Base-by-base conservation (phyloP, 2,888 invertebrate genomes). In the Sesamia inferens region DNA sequence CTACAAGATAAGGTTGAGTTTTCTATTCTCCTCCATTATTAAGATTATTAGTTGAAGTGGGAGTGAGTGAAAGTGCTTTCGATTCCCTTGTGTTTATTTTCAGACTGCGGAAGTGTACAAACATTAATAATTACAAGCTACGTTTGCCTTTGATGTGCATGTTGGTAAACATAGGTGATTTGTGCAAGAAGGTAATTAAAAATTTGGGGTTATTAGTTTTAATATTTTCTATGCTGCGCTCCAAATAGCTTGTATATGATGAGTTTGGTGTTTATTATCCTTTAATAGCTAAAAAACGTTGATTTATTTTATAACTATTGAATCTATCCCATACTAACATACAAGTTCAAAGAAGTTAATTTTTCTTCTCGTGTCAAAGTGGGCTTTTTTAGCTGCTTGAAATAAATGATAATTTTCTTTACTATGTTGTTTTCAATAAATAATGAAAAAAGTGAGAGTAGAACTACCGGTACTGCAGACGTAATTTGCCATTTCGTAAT, bases 21-120 rank as follows among this genome's bases (percentile, higher is more conserved):
- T 88, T 51, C 48, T 67, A 51, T 48, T 44, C 0, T 66, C 51
- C 19, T 54, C 54, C 24, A 61, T 58, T 72, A 72, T 73, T 74
- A 79, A 67, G 78, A 79, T 85, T 78, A 85, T 83, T 81, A 80
- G 84, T 84, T 82, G 79, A 85, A 85, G 85, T 85, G 82, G 85
- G 80, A 76, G 84, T 85, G 76, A 89, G 90, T 89, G 90, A 90
- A 90, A 90, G 90, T 90, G 83, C 73, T 84, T 85, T 83, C 74
- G 63, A 78, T 85, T 86, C 85, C 88, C 85, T 86, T 83, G 89
- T 85, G 80, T 85, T 86, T 88, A 88, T 88, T 90, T 90, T 87
- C 85, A 88, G 87, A 86, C 85, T 84, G 54, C 85, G 88, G 90
- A 90, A 89, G 87, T 87, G 80, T 82, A 83, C 78, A 85, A 88